phyloP scores from a whole-genome alignment of 2,888 invertebrate species.

The Megastigmus dorsalis region DNA sequence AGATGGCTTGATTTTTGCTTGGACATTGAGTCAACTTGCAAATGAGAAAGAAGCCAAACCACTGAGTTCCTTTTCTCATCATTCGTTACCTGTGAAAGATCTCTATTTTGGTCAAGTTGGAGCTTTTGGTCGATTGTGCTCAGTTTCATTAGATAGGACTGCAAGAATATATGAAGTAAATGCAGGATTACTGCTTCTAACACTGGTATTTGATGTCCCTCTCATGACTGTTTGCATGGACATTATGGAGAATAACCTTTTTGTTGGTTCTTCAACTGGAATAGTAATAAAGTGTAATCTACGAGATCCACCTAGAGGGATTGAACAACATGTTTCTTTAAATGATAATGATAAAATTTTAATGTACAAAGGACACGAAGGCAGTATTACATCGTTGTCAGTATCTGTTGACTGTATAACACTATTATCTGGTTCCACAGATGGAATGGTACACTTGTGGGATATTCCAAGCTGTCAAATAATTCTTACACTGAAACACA shows the following conservation, averaged over 20 bases:
- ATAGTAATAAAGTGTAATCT: constrained; percentile 82
- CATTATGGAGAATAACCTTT: constrained; percentile 82
- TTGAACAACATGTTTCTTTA: constrained; percentile 78
- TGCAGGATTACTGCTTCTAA: constrained; percentile 82
- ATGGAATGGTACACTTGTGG: constrained; percentile 87
- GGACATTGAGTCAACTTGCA: constrained; percentile 81
- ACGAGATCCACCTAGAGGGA: constrained; percentile 80
- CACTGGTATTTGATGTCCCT: constrained; percentile 83
- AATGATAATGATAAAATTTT: constrained; percentile 67
- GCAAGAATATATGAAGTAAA: constrained; percentile 87
- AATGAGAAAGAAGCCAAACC: constrained; percentile 73
- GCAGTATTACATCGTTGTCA: constrained; percentile 82
- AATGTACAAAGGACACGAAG: constrained; percentile 82
- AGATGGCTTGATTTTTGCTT: constrained; percentile 89
- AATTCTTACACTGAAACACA: constrained; percentile 82
- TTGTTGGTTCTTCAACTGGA: constrained; percentile 85
- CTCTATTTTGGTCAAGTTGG: constrained; percentile 84
- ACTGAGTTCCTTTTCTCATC: constrained; percentile 85
- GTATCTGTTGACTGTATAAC: constrained; percentile 83
- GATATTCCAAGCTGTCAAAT: constrained; percentile 86
- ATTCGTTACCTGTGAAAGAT: constrained; percentile 87
- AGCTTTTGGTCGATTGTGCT: constrained; percentile 81
- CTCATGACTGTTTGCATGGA: constrained; percentile 84
- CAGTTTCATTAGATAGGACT: constrained; percentile 88
- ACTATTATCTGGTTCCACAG: constrained; percentile 85